Evolutionary conservation across 2,113 vertebrate species (phyloP), one percentile per base, ranked within the genome.

Genomic region (Corythoichthys haematopterus): DNA sequence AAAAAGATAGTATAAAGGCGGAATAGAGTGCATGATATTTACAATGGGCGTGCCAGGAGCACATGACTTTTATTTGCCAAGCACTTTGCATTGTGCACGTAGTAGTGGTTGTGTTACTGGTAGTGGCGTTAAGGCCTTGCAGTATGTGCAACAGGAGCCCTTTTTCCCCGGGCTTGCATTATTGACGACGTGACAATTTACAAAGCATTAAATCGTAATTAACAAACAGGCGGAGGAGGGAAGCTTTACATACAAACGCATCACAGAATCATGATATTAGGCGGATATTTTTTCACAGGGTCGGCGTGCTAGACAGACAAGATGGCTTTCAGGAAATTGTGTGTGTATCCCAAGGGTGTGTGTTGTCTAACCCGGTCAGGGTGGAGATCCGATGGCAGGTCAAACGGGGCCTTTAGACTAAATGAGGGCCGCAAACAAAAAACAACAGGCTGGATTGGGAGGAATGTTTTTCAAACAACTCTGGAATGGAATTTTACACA

Each of bases 11-110:
- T 59, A 70, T 60, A 66, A 72, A 75, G 51, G 47, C 56, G 57
- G 72, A 81, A 78, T 57, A 53, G 53, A 73, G 72, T 50, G 59
- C 65, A 66, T 62, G 63, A 52, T 87, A 84, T 90, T 90, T 87
- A 83, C 87, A 84, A 87, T 84, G 80, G 88, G 88, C 83, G 87
- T 87, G 87, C 82, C 78, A 37, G 55, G 69, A 79, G 72, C 81
- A 77, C 85, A 75, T 84, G 80, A 84, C 79, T 50, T 75, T 78
- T 85, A 75, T 84, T 85, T 81, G 69, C 66, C 47, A 62, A 71
- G 70, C 68, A 35, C 69, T 74, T 58, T 72, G 71, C 66, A 71
- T 64, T 45, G 63, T 63, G 67, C 66, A 72, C 5, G 71, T 78
- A 64, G 66, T 72, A 65, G 73, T 78, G 72, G 69, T 68, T 13